phyloP scores from a whole-genome alignment of 2,797 vertebrate genomes.

The Thripadectes ignobilis region DNA sequence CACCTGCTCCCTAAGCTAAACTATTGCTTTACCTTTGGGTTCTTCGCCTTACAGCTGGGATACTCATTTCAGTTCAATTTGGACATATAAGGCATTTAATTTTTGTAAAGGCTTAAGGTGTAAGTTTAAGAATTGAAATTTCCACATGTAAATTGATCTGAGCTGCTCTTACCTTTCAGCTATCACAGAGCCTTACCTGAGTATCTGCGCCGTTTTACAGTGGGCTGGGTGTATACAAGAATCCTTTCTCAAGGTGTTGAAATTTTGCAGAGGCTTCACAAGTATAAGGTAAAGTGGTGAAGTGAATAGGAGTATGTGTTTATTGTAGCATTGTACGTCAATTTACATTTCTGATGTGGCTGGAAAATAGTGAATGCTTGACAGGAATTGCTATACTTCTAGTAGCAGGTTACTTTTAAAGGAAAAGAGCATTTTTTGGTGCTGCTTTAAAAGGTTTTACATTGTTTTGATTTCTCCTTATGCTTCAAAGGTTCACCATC shows the following conservation, averaged over 20 bases:
- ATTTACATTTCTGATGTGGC: neutral
- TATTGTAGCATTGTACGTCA: neutral
- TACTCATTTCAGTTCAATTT: neutral
- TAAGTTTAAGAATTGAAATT: neutral
- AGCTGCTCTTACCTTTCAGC: conserved; percentile 67
- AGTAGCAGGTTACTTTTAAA: neutral
- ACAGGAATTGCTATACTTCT: neutral
- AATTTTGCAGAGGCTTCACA: conserved; percentile 89
- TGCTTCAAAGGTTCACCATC: neutral
- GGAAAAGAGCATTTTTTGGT: neutral
- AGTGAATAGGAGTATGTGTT: neutral
- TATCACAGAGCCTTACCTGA: conserved; percentile 83
- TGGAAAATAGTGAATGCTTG: neutral
- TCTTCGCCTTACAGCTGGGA: neutral
- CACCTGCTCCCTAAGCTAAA: neutral
- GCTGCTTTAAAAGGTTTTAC: neutral
- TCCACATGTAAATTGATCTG: neutral
- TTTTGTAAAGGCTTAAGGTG: neutral
- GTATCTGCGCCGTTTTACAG: conserved; percentile 89
- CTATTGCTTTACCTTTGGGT: neutral
- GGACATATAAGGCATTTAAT: neutral
- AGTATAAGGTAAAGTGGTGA: conserved; percentile 83
- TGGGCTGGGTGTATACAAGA: conserved; percentile 91
- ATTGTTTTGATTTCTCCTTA: neutral
- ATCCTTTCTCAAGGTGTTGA: conserved; percentile 91